Percentiles rank a stretch among this genome's conserved stretches.
phyloP scores from a whole-genome alignment of 2,797 vertebrate species.

The Schizopygopsis pylzovi region DNA sequence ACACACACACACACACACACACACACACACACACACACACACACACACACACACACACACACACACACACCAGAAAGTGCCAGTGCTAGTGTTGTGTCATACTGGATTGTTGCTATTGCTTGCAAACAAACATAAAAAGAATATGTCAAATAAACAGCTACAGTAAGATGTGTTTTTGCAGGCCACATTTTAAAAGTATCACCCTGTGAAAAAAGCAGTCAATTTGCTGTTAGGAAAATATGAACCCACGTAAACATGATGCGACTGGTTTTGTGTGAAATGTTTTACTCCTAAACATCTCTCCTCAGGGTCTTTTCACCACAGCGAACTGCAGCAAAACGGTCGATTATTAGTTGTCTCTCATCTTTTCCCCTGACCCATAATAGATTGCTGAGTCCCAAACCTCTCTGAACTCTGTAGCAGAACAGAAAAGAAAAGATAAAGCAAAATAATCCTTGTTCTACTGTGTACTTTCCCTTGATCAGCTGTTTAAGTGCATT shows the following conservation, averaged over 20 bases:
- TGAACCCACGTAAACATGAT: neutral
- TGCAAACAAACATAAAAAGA: neutral
- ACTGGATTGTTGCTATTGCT: no score
- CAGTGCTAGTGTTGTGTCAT: no score
- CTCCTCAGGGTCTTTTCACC: neutral
- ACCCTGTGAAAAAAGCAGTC: neutral
- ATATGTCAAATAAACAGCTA: neutral
- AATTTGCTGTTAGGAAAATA: neutral
- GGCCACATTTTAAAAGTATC: neutral
- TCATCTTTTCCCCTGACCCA: constrained; percentile 30
- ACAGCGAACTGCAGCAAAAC: constrained; percentile 17
- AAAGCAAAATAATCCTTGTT: neutral
- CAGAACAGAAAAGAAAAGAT: neutral
- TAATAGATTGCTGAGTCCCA: constrained; percentile 49
- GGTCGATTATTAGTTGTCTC: constrained; percentile 21
- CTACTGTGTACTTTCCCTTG: constrained; percentile 5
- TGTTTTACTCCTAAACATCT: neutral
- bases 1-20: no score
- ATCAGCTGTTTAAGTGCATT: constrained; percentile 32
- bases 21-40: no score
- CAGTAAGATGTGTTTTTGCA: neutral
- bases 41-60: no score
- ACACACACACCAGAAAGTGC: no score
- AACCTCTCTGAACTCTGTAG: constrained; percentile 23
- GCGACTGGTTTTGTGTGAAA: neutral